Evolutionary conservation across 1,140 invertebrate genomes (phyloP).

Genomic region (Spodoptera frugiperda): DNA sequence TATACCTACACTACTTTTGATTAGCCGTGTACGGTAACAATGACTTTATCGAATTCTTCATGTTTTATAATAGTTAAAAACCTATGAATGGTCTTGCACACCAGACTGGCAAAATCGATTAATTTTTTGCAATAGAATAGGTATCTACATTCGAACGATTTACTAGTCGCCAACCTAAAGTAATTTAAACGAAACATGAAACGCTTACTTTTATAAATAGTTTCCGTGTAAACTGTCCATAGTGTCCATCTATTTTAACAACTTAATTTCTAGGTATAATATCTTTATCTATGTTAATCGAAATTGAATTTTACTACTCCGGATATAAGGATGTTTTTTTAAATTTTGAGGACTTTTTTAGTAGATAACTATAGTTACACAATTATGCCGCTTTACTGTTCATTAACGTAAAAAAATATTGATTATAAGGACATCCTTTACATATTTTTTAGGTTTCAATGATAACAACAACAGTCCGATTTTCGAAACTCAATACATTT

Average conservation of each 20-base stretch:
- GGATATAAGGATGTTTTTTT: too few relatives aligned
- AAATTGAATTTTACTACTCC: too few relatives aligned
- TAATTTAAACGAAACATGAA: constrained; percentile 55
- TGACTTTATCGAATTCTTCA: constrained; percentile 13
- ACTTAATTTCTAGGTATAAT: too few relatives aligned
- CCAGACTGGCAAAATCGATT: constrained; percentile 60
- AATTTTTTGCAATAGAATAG: constrained; percentile 50
- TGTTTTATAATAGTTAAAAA: constrained; percentile 40
- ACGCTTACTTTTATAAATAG: constrained; percentile 36
- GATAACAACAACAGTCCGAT: too few relatives aligned
- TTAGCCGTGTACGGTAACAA: background rate
- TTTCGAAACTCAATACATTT: too few relatives aligned
- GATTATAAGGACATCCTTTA: too few relatives aligned
- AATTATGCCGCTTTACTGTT: too few relatives aligned
- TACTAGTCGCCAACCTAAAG: constrained; percentile 58
- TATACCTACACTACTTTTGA: background rate
- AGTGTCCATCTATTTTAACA: background rate
- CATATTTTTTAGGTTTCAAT: too few relatives aligned
- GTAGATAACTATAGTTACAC: too few relatives aligned
- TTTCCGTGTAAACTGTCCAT: constrained; percentile 13
- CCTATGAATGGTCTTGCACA: constrained; percentile 49
- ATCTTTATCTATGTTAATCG: too few relatives aligned
- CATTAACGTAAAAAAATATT: too few relatives aligned
- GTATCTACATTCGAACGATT: constrained; percentile 48
- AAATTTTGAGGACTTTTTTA: too few relatives aligned